Evolutionary conservation across 2,888 invertebrate species (phyloP), one percentile per base, ranked within the genome.

Genomic region (Hydraecia micacea): DNA sequence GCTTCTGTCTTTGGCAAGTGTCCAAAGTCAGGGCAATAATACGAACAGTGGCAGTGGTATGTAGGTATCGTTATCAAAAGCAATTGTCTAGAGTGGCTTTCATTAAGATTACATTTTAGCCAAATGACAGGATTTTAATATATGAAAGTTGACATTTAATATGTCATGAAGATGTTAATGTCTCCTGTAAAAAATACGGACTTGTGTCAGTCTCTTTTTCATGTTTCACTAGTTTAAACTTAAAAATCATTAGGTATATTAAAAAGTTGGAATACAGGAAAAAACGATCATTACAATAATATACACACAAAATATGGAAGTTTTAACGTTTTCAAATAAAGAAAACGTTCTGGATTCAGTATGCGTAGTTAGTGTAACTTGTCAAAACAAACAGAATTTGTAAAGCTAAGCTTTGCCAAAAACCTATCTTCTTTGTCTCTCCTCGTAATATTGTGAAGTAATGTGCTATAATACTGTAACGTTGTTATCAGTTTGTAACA

Each of bases 1-100:
- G 32, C 5, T 81, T 70, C 36, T 28, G 25, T 67, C 62, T 39
- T 75, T 83, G 62, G 62, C 62, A 18, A 62, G 8, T 62, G 32
- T 32, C 18, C 62, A 62, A 62, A 62, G 3, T 21, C 32, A n/a
- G 32, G 18, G 18, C 62, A 32, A 18, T 32, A 73, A n/a, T 36
- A 36, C 36, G 63, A 21, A 63, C 6, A 63, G 63, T 21, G 21
- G 9, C 32, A 1, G 63, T 70, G 25, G 21, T 28, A 32, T 52
- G 36, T 74, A 70, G 32, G 46, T 72, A 60, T 70, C 60, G 15
- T 62, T 79, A 63, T 58, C n/a, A 18, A 58, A 58, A 69, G 21
- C 68, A 69, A 75, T 75, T 65, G 21, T 21, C 63, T 21, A 3
- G 6, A 63, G 32, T 63, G 63, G 39, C 42, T 67, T 28, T 42